Base-by-base conservation (phyloP, 2,797 vertebrate genomes). In the Spea hammondii region DNA sequence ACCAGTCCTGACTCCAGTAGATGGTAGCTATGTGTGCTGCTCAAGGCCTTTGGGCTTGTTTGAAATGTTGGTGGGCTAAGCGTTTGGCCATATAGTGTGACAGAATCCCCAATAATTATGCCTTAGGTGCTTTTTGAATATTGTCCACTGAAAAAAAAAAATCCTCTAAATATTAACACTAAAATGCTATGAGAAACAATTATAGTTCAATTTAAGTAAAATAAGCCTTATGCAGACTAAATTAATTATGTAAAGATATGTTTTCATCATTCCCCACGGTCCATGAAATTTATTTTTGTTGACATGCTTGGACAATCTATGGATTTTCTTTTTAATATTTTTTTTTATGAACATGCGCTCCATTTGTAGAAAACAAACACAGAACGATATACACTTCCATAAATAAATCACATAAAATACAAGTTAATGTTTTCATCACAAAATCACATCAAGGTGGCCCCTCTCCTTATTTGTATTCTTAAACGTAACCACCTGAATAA, bases 341-440 rank as follows among this genome's bases (percentile, higher is more conserved):
- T 88, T 88, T 84, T 85, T 91, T 88, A 94, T 93, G 91, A 92
- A 93, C 95, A 93, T 94, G 93, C 94, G 87, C 90, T 91, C 92
- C 88, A 86, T 94, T 89, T 87, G 88, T 94, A 94, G 92, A 91
- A 93, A 95, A 94, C 91, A 86, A 92, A 92, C 92, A 89, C 91
- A 88, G 89, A 93, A 92, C 94, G 94, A 70, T 86, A 85, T 86
- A 90, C 88, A 92, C 89, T 88, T 91, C 85, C 89, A 94, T 95
- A 96, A 95, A 96, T 95, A 93, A 98, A 96, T 93, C 90, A 93
- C 90, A 88, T 90, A 89, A 79, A 86, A 89, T 89, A 96, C 93
- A 84, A 86, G 89, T 93, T 92, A 91, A 93, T 53, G 71, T 89
- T 89, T 48, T 64, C 46, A 74, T 54, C 73, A 96, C 95, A 93